A percentile compares a stretch with the other conserved stretches of the same genome.
These are phyloP conservation scores for Phainopepla nitens DNA, from an alignment of 2,113 vertebrate genomes.

Conservation along the genomic window DNA sequence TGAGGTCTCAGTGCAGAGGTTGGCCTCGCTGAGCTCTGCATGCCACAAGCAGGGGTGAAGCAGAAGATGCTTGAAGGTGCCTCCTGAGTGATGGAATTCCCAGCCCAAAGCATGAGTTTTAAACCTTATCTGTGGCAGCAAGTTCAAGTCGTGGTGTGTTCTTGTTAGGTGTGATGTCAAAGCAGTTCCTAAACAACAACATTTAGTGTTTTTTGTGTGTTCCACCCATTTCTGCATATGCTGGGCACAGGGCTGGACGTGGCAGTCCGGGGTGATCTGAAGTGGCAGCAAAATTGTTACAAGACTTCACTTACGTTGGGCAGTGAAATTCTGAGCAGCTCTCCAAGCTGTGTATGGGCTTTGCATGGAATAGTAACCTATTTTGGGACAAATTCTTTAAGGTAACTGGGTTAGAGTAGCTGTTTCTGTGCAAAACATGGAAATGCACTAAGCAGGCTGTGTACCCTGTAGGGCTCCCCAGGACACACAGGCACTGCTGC, in stretches of 20 bases:
- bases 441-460: background rate
- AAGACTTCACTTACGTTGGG: background rate
- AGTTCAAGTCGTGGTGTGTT: background rate
- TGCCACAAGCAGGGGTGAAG: background rate
- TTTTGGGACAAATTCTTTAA: background rate
- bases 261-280: background rate
- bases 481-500: background rate
- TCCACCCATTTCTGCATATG: background rate
- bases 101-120: background rate
- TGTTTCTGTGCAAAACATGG: background rate
- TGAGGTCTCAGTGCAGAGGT: rapidly evolving
- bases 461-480: background rate
- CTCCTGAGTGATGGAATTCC: background rate
- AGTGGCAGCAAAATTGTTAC: background rate
- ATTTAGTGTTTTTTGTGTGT: background rate
- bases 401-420: background rate
- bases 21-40: background rate
- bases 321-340: background rate
- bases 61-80: background rate
- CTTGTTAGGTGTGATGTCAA: background rate
- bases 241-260: rapidly evolving
- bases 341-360: background rate
- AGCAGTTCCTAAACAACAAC: background rate
- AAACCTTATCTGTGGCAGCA: background rate
- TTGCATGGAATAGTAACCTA: background rate